Evolutionary conservation across 2,888 invertebrate species (phyloP).

Genomic region (Agrochola macilenta): DNA sequence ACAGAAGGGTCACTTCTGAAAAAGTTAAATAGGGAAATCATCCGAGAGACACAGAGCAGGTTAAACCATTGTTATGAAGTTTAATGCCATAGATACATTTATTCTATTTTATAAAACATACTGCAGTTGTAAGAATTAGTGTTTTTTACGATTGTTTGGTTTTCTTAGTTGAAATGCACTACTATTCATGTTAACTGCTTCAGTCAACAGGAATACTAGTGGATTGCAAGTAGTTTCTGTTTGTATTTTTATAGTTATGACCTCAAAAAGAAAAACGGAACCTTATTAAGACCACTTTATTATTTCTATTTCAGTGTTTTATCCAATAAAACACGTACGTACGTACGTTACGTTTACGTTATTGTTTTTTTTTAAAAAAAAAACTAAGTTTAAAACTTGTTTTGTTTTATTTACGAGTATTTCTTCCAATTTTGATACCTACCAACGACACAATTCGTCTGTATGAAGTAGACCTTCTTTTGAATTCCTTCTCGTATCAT

Average conservation of each 20-base stretch:
- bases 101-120: neutral
- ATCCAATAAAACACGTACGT: too few species aligned
- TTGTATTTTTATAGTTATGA: neutral
- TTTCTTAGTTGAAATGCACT: neutral
- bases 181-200: neutral
- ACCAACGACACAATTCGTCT: neutral
- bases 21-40: neutral
- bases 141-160: neutral
- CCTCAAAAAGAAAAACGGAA: neutral
- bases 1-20: constrained; percentile 9
- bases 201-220: neutral
- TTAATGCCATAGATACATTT: neutral
- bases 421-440: too few species aligned
- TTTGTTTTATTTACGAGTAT: too few species aligned
- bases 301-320: neutral
- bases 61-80: neutral
- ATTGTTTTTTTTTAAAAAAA: too few species aligned
- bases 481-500: neutral
- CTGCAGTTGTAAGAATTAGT: neutral
- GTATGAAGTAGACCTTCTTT: constrained; percentile 16
- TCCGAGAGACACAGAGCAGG: neutral
- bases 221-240: neutral
- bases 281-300: neutral
- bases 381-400: too few species aligned
- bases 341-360: too few species aligned